Base-by-base conservation (phyloP, 2,113 vertebrate genomes). In the Eptesicus fuscus region DNA sequence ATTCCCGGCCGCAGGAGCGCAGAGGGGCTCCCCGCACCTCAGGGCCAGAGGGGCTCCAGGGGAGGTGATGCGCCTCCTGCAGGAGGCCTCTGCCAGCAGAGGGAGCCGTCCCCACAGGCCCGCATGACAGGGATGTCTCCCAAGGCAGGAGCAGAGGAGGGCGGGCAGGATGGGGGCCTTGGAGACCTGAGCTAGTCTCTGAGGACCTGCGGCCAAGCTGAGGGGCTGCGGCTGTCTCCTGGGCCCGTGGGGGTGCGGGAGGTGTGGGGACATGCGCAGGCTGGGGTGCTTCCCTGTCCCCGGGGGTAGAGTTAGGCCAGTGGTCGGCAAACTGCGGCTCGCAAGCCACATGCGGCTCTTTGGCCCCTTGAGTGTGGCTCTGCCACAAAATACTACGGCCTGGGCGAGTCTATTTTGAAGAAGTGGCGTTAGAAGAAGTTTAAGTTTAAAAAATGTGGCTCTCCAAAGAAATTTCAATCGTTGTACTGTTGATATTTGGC, bases 81-180 rank as follows among this genome's bases (percentile, higher is more conserved):
- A 82, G 71, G 40, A 61, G 11, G 28, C 44, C 5, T 10, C 17
- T 51, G 51, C 51, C 17, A 14, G 25, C 42, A 0, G 13, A n/a
- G 32, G 28, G 23, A 70, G 20, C 22, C 4, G 59, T 16, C 16
- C 0, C 28, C 7, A 1, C 7, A 49, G 70, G 40, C n/a, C 80
- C 69, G 3, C 5, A 0, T 7, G 59, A 17, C 7, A 51, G 17
- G 77, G 47, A 9, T 37, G n/a, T 51, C 44, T 10, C 30, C 18
- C 17, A 7, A 25, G 23, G n/a, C 61, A n/a, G 30, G 56, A 53
- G 44, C n/a, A 79, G 40, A 9, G 10, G 40, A 42, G 8, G 30
- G 14, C 11, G 7, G 12, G 4, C 0, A 2, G 16, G 25, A 47
- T 35, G 18, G 30, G 56, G 16, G 2, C 51, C n/a, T 23, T 12